Conservation (phyloP, 2,113 vertebrate species). For the Menidia beryllina region DNA sequence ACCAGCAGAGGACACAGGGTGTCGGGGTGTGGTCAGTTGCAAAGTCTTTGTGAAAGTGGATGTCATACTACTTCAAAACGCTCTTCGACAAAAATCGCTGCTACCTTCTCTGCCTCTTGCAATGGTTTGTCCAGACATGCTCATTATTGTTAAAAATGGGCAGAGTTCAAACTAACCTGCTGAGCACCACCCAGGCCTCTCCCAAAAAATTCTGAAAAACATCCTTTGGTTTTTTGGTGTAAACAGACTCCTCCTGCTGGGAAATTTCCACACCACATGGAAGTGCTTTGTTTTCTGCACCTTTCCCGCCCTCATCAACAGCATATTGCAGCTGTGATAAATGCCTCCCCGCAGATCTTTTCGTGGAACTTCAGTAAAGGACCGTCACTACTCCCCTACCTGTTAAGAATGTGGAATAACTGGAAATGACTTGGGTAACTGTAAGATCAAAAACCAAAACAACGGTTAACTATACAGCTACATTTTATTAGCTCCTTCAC, state of each 20-base stretch:
- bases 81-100: not conserved
- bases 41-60: not conserved
- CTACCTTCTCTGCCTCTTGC: not conserved
- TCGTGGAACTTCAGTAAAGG: not conserved
- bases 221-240: conserved; percentile 31
- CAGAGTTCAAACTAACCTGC: conserved; percentile 23
- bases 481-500: not conserved
- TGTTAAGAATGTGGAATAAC: not conserved
- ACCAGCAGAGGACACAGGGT: conserved; percentile 25
- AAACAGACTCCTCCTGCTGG: conserved; percentile 45
- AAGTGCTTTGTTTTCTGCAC: conserved; percentile 9
- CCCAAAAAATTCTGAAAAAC: conserved; percentile 32
- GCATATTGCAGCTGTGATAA: conserved; percentile 15
- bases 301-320: conserved; percentile 7
- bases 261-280: conserved; percentile 57
- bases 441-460: not conserved
- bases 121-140: not conserved
- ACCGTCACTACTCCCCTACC: not conserved
- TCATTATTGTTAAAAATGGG: conserved; percentile 23
- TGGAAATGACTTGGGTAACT: not conserved
- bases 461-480: not conserved
- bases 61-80: not conserved
- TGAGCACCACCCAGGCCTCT: conserved; percentile 29
- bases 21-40: conserved; percentile 10
- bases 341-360: not conserved